These are phyloP conservation scores for Siniperca chuatsi DNA, from an alignment of 2,113 vertebrate species.

Conservation along the genomic window DNA sequence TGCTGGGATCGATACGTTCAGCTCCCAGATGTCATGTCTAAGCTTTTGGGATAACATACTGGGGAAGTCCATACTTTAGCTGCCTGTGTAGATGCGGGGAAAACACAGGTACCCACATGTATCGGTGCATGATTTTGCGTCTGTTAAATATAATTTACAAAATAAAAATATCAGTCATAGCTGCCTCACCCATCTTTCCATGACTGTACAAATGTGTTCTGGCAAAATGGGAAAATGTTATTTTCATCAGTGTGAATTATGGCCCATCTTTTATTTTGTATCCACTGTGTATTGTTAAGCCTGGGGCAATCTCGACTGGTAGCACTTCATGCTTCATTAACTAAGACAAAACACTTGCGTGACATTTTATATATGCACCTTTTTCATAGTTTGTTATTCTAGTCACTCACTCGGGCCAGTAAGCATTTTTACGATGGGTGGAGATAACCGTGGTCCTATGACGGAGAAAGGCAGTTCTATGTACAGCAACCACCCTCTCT, in stretches of 20 bases:
- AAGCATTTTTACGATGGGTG: constrained; percentile 52
- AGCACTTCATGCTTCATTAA: constrained; percentile 78
- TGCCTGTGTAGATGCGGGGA: background rate
- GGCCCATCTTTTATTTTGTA: constrained; percentile 61
- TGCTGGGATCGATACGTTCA: constrained; percentile 34
- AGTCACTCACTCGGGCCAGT: constrained; percentile 62
- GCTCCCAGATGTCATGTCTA: constrained; percentile 22
- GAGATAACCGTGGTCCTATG: constrained; percentile 38
- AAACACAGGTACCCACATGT: background rate
- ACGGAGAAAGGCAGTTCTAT: constrained; percentile 41
- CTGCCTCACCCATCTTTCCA: constrained; percentile 15
- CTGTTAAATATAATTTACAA: constrained; percentile 37
- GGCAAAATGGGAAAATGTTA: constrained; percentile 59
- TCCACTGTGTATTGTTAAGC: constrained; percentile 59
- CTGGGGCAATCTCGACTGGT: constrained; percentile 60
- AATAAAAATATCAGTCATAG: constrained; percentile 44
- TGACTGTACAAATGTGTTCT: constrained; percentile 38
- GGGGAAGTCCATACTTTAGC: background rate
- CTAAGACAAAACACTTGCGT: constrained; percentile 64
- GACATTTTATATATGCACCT: constrained; percentile 67
- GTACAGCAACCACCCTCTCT: background rate
- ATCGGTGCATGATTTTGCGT: background rate
- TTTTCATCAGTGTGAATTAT: constrained; percentile 62
- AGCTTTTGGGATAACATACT: constrained; percentile 8
- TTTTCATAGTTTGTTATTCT: constrained; percentile 68